Evolutionary conservation across 2,797 vertebrate species (phyloP).

Genomic region (Adelosebastes latens): DNA sequence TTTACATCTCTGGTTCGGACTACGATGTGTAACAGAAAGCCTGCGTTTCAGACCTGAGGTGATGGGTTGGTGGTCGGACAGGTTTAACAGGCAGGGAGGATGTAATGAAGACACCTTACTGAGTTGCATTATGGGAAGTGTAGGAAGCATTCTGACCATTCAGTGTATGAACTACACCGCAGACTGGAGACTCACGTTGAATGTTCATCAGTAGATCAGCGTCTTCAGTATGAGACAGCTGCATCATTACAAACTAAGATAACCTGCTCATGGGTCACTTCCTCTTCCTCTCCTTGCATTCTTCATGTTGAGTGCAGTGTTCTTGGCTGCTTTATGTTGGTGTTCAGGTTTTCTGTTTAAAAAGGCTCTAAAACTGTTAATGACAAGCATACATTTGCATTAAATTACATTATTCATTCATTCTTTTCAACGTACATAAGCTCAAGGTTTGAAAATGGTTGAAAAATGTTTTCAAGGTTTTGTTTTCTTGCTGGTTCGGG

Average conservation of each 20-base stretch:
- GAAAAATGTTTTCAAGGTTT: background rate
- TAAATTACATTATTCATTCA: background rate
- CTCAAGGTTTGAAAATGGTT: background rate
- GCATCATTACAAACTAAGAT: background rate
- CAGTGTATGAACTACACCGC: background rate
- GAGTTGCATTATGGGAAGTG: no score
- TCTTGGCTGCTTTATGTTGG: background rate
- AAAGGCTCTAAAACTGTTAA: background rate
- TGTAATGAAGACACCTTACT: background rate
- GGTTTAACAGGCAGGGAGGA: background rate
- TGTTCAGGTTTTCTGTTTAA: background rate
- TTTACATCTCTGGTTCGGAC: background rate
- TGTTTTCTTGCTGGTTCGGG: background rate
- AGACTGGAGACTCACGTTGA: background rate
- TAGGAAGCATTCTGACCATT: no score
- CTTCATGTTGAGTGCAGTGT: no score
- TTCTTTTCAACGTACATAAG: background rate
- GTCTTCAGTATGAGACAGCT: no score
- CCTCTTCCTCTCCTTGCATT: no score
- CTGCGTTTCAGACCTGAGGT: background rate
- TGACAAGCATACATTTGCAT: background rate
- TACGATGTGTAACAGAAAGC: background rate
- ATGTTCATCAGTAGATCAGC: background rate
- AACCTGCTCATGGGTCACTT: background rate
- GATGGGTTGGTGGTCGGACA: background rate